Conservation (phyloP, 2,797 vertebrate species). For the Delichon dasypus region DNA sequence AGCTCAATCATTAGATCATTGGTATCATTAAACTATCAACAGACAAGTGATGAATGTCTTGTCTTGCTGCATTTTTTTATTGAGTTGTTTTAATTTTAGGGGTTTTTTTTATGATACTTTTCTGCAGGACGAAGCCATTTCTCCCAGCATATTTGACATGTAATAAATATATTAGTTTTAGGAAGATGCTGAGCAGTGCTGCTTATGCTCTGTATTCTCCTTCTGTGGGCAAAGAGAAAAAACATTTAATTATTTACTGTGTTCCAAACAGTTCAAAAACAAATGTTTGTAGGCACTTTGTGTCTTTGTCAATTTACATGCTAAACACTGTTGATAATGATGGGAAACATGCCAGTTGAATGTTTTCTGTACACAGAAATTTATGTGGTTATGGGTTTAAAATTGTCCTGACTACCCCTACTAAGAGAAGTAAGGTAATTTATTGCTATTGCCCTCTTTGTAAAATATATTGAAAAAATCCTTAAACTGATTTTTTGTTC, state of each 20-base stretch:
- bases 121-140: background rate
- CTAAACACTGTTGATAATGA: background rate
- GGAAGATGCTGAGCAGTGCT: background rate
- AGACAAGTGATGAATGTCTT: background rate
- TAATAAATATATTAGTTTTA: background rate
- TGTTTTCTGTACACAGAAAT: background rate
- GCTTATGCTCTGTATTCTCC: background rate
- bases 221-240: background rate
- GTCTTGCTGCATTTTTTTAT: background rate
- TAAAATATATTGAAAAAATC: background rate
- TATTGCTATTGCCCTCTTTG: background rate
- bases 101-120: background rate
- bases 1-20: background rate
- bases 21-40: background rate
- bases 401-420: background rate
- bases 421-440: background rate
- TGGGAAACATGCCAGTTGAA: background rate
- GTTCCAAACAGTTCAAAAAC: background rate
- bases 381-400: background rate
- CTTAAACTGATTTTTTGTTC: background rate
- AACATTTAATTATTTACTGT: background rate
- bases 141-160: background rate
- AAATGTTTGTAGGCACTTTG: background rate
- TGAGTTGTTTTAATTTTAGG: background rate
- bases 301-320: background rate